Conservation (phyloP, 2,888 invertebrate genomes). For the Cheilosia variabilis region DNA sequence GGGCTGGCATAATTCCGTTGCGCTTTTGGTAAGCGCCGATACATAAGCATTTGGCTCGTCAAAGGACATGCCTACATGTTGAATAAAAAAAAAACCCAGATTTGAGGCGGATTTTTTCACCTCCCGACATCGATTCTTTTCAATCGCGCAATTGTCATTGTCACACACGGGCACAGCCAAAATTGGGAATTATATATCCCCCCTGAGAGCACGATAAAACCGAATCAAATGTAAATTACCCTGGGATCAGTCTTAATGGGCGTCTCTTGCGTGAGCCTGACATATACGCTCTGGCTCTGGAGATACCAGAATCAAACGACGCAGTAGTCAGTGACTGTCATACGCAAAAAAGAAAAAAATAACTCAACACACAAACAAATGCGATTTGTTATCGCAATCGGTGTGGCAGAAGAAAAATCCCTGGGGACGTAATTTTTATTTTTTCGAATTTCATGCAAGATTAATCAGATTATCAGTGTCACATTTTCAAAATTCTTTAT, state of each 20-base stretch:
- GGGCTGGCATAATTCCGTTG: neutral
- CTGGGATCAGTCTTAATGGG: slow-evolving; percentile 41
- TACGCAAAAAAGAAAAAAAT: neutral
- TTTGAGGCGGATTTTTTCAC: neutral
- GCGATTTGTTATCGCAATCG: slow-evolving; percentile 47
- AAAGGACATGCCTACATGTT: neutral
- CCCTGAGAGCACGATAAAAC: slow-evolving; percentile 8
- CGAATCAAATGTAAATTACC: slow-evolving; percentile 38
- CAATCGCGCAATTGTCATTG: slow-evolving; percentile 14
- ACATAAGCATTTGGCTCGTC: neutral
- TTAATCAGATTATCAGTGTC: slow-evolving; percentile 73
- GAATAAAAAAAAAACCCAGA: neutral
- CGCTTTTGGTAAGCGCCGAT: neutral
- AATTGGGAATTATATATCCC: neutral
- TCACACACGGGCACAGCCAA: slow-evolving; percentile 18
- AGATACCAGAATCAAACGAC: slow-evolving; percentile 58
- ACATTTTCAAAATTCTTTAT: slow-evolving; percentile 72
- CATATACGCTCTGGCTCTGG: neutral
- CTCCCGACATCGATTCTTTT: neutral
- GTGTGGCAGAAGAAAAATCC: slow-evolving; percentile 45
- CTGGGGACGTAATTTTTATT: slow-evolving; percentile 47
- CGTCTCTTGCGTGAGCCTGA: slow-evolving; percentile 14
- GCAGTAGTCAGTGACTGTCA: slow-evolving; percentile 20
- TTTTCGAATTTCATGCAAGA: slow-evolving; percentile 72
- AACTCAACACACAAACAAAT: slow-evolving; percentile 17